A percentile compares a stretch with the other conserved stretches of the same genome.
Evolutionary conservation across 1,140 invertebrate species (phyloP).

Genomic region (Megathymus violae): DNA sequence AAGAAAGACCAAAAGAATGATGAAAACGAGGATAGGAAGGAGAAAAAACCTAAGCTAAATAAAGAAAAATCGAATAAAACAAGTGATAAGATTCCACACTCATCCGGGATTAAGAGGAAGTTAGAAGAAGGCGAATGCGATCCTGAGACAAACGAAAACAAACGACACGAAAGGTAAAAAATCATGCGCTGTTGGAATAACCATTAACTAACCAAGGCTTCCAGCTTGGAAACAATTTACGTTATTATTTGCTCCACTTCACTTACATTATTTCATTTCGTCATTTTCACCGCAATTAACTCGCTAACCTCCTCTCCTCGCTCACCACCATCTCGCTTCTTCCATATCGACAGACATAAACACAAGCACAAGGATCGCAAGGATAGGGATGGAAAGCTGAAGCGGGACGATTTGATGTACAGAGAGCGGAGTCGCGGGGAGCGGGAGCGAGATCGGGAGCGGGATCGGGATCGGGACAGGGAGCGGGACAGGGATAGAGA

Average conservation of each 20-base stretch:
- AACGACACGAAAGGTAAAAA: conserved; percentile 78
- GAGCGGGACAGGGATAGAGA: conserved; percentile 74
- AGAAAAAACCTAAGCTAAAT: conserved; percentile 65
- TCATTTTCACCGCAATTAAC: conserved; percentile 41
- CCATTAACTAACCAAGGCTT: conserved; percentile 8
- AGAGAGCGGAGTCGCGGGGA: conserved; percentile 75
- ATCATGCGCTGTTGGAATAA: not conserved
- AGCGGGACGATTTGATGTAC: conserved; percentile 79
- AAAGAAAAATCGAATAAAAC: conserved; percentile 64
- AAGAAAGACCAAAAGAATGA: conserved; percentile 75
- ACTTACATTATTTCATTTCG: conserved; percentile 40
- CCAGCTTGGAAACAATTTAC: not conserved
- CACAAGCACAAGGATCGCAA: conserved; percentile 79
- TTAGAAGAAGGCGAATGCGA: conserved; percentile 83
- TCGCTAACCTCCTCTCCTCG: conserved; percentile 49
- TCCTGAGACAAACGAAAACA: conserved; percentile 76
- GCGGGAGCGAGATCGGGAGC: conserved; percentile 63
- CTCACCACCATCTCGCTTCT: conserved; percentile 71
- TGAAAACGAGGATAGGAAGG: conserved; percentile 64
- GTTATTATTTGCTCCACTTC: conserved; percentile 16
- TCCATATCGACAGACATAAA: conserved; percentile 78
- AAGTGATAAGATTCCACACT: conserved; percentile 66
- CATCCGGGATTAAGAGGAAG: conserved; percentile 77
- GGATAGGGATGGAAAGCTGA: conserved; percentile 74
- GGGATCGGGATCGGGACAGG: conserved; percentile 67